Base-by-base conservation (phyloP, 2,113 vertebrate species). In the Bujurquina vittata region DNA sequence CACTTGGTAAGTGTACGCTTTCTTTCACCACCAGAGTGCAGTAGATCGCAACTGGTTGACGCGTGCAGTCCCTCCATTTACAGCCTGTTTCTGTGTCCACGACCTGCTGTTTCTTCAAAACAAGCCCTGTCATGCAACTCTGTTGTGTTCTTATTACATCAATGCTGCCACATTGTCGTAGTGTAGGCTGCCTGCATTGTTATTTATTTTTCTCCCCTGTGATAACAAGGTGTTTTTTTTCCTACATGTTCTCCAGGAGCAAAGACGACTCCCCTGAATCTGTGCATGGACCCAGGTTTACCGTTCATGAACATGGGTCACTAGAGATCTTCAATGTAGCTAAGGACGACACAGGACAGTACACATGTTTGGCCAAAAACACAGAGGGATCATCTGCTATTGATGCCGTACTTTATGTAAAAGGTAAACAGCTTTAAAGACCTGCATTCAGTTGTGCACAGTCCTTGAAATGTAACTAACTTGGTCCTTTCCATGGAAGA, bases 351-450 rank as follows among this genome's bases (percentile, higher is more conserved):
- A 89, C 93, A 0, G 98, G 97, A 0, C 95, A 96, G 0, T 99
- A 98, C 10, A 96, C 94, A 0, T 99, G 98, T 84, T 95, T 96
- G 89, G 96, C 97, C 54, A 93, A 95, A 83, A 99, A 99, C 79
- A 94, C 93, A 0, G 95, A 96, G 69, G 98, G 98, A 7, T 95
- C 95, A 46, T 93, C 95, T 0, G 96, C 96, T n/a, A 90, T 99
- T 54, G 95, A 94, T 3, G 96, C 97, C 18, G 92, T 88, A 55
- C 94, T 99, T 78, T 95, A 96, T 73, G 95, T 99, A 67, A 97
- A 97, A 96, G 97, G 98, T 99, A 95, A 83, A 77, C 18, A 35
- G 43, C 85, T 57, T 65, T 75, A 54, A 69, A 40, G 80, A 78
- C 20, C 3, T 8, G 9, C 60, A 8, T 76, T 63, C 15, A 7